Evolutionary conservation across 2,797 vertebrate genomes (phyloP), one percentile per base, ranked within the genome.

Genomic region (Anomalospiza imberbis): DNA sequence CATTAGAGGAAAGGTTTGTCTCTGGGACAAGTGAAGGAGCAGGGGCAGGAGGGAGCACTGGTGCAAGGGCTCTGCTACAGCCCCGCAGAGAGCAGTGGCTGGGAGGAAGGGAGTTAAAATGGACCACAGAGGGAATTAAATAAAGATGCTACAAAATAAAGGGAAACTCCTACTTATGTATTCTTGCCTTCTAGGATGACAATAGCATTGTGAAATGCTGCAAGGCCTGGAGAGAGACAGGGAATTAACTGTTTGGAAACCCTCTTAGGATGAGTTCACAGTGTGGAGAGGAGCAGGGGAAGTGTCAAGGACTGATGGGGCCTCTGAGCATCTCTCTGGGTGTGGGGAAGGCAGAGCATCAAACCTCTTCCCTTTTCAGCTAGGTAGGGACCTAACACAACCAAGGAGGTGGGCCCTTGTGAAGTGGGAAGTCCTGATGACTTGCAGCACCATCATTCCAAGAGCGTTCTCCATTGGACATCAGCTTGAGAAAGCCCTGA

Each of bases 191-290:
- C 81, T 84, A 84, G 75, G 61, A 80, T 85, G 80, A 95, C 83
- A 96, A 93, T 68, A 93, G 83, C 48, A 44, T 83, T 94, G 79
- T 91, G 94, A 96, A 96, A 96, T 16, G 26, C 71, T 88, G 58
- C 70, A 93, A 94, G 80, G 77, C 60, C 70, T 36, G 18, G 42
- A 67, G 45, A 60, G 32, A 76, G 34, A 48, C 29, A 29, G 62
- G 31, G 63, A 82, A 77, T 94, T 95, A 95, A 94, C 76, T 63
- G 36, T 74, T 84, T 82, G 88, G 81, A 80, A 93, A 72, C 80
- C 66, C 36, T 72, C 34, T 57, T 16, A 48, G 18, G 2, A 48
- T 5, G 24, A 67, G 20, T 47, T 87, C 55, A 67, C 34, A 58
- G 5, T 13, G 29, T 13, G 21, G 19, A 54, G 62, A 67, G n/a